Evolutionary conservation across 2,797 vertebrate genomes (phyloP).

Genomic region (Sarcoramphus papa): DNA sequence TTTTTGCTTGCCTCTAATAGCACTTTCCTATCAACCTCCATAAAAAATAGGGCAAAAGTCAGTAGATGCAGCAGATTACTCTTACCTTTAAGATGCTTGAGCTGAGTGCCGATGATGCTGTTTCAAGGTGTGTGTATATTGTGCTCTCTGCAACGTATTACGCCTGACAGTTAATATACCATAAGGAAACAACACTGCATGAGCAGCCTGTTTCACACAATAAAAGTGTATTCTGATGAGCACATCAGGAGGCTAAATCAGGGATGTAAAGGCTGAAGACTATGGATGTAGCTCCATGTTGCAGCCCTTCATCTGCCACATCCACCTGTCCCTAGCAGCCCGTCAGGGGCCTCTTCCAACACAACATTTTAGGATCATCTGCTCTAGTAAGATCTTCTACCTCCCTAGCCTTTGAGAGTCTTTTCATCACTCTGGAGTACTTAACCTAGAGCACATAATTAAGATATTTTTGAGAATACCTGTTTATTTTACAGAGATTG

Average conservation of each 20-base stretch:
- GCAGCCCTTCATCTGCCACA: neutral
- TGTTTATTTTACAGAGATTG: neutral
- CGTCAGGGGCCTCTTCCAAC: neutral
- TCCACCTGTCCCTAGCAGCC: neutral
- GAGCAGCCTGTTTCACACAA: neutral
- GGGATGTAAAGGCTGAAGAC: neutral
- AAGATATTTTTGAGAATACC: neutral
- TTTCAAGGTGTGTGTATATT: neutral
- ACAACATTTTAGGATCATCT: neutral
- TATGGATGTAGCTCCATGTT: neutral
- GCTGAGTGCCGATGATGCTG: neutral
- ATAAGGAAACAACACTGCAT: neutral
- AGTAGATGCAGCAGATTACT: neutral
- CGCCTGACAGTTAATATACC: neutral
- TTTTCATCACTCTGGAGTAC: neutral
- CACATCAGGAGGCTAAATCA: neutral
- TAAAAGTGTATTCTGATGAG: neutral
- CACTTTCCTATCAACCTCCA: neutral
- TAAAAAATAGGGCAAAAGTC: neutral
- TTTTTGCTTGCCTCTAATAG: neutral
- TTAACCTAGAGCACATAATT: neutral
- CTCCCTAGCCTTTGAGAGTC: neutral
- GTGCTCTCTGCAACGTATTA: neutral
- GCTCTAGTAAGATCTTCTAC: neutral
- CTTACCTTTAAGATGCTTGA: neutral